Conservation (phyloP, 2,797 vertebrate genomes). For the Rousettus madagascariensis region DNA sequence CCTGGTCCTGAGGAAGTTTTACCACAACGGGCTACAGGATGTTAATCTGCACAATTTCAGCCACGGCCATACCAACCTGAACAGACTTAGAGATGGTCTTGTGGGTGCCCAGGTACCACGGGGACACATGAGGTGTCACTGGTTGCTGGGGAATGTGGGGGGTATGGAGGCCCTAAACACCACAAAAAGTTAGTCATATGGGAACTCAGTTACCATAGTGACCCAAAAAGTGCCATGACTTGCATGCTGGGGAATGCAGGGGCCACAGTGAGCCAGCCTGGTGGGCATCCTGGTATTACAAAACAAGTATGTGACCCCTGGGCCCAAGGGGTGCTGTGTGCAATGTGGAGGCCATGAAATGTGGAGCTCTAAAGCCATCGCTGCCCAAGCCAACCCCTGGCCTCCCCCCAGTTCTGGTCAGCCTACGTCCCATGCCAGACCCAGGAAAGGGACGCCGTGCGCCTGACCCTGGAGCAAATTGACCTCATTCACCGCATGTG, state of each 20-base stretch:
- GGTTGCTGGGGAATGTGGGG: background rate
- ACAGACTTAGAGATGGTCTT: conserved; percentile 87
- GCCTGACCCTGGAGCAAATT: conserved; percentile 95
- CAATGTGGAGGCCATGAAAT: background rate
- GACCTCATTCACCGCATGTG: conserved; percentile 93
- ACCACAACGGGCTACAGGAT: conserved; percentile 85
- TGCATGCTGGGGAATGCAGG: background rate
- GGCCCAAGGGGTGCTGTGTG: background rate
- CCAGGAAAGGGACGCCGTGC: conserved; percentile 93
- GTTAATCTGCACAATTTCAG: conserved; percentile 85
- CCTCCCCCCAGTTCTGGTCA: conserved; percentile 91
- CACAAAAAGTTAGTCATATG: background rate
- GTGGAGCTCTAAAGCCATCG: background rate
- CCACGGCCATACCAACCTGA: conserved; percentile 88
- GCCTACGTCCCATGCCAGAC: conserved; percentile 92
- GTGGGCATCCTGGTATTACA: background rate
- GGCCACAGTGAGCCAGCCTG: background rate
- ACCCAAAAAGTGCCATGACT: background rate
- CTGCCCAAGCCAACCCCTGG: background rate
- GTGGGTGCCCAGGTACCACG: conserved; percentile 92
- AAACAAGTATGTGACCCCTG: background rate
- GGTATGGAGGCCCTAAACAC: background rate
- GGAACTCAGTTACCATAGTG: background rate
- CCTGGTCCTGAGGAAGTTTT: conserved; percentile 87
- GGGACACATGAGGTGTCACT: background rate